Percentiles rank a stretch among this genome's conserved stretches.
Evolutionary conservation across 2,888 invertebrate species (phyloP).

Genomic region (Lathronympha strigana): DNA sequence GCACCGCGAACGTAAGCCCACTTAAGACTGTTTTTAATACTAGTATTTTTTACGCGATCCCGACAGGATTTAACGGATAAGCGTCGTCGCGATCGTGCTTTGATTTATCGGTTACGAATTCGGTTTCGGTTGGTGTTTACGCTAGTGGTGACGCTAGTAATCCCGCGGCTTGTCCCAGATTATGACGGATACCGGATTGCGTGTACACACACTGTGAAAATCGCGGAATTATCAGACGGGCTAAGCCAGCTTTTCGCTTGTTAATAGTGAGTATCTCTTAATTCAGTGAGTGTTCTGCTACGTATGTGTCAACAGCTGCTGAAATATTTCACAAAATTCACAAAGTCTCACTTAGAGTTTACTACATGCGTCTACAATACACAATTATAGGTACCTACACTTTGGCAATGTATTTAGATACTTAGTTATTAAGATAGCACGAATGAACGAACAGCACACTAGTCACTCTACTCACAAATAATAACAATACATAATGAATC

Average conservation of each 20-base stretch:
- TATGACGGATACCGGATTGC: constrained; percentile 81
- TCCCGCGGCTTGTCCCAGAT: constrained; percentile 80
- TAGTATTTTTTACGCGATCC: constrained; percentile 86
- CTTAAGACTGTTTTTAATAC: constrained; percentile 90
- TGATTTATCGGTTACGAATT: constrained; percentile 83
- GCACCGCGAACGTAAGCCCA: constrained; percentile 87
- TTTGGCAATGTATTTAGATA: background rate
- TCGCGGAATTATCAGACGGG: constrained; percentile 54
- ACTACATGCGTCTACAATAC: background rate
- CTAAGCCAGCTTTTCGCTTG: constrained; percentile 49
- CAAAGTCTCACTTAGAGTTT: background rate
- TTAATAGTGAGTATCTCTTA: constrained; percentile 62
- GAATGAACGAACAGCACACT: background rate
- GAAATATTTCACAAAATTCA: constrained; percentile 9
- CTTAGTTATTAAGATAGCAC: constrained; percentile 1
- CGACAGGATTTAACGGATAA: constrained; percentile 84
- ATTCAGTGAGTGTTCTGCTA: constrained; percentile 32
- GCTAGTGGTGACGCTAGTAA: constrained; percentile 80
- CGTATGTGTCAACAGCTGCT: constrained; percentile 1
- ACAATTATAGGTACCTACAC: background rate
- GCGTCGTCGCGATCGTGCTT: constrained; percentile 81
- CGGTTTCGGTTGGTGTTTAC: constrained; percentile 80
- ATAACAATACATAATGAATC: background rate
- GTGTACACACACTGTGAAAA: constrained; percentile 71
- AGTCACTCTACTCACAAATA: background rate